phyloP scores from a whole-genome alignment of 2,113 vertebrate species.

The Neopipo cinnamomea region DNA sequence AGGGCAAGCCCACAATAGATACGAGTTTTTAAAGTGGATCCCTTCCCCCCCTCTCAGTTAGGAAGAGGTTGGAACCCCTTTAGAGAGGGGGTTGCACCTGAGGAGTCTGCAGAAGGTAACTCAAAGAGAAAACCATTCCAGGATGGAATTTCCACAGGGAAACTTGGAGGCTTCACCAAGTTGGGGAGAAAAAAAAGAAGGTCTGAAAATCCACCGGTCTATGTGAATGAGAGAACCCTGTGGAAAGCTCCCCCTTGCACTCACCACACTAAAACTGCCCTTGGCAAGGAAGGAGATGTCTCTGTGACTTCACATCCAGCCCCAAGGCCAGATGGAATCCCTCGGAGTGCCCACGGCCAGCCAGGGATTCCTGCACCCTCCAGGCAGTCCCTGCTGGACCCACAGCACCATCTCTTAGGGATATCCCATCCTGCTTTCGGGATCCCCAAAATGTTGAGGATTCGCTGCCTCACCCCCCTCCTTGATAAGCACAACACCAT shows the following conservation, averaged over 20 bases:
- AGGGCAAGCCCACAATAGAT: not conserved
- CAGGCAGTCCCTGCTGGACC: not conserved
- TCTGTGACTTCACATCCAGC: not conserved
- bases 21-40: not conserved
- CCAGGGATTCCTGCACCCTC: not conserved
- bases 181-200: rapidly evolving
- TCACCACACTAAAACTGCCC: not conserved
- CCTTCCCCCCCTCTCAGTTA: not conserved
- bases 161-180: conserved; percentile 28
- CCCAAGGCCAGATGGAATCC: not conserved
- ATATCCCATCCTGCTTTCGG: not conserved
- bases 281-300: not conserved
- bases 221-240: not conserved
- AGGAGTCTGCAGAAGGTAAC: not conserved
- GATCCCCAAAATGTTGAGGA: not conserved
- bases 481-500: not conserved
- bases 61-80: not conserved
- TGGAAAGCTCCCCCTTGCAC: conserved; percentile 18
- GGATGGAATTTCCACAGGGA: conserved; percentile 38
- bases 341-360: not conserved
- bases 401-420: not conserved
- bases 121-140: not conserved
- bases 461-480: not conserved
- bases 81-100: not conserved
- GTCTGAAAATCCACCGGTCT: not conserved